A percentile compares a stretch with the other conserved stretches of the same genome.
phyloP scores from a whole-genome alignment of 2,113 vertebrate species.

The Hemicordylus capensis region DNA sequence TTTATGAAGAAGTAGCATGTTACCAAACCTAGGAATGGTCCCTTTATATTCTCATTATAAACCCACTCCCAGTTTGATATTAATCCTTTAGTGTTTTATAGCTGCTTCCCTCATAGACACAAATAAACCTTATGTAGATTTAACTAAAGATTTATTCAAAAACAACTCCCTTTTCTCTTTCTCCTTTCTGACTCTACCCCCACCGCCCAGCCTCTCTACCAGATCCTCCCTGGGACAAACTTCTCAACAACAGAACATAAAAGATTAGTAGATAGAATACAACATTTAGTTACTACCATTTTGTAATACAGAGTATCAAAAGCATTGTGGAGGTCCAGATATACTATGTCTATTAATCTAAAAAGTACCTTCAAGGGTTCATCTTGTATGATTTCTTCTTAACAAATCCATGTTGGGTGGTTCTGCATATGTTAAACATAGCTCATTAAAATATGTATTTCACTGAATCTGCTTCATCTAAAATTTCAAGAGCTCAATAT shows the following conservation, averaged over 20 bases:
- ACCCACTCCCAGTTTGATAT: background rate
- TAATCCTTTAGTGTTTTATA: too few relatives aligned
- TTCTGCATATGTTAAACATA: background rate
- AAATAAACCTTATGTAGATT: too few relatives aligned
- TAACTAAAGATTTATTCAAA: too few relatives aligned
- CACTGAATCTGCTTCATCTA: conserved; percentile 5
- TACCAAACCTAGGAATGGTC: background rate
- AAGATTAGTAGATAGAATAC: too few relatives aligned
- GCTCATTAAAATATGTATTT: background rate
- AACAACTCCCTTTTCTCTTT: too few relatives aligned
- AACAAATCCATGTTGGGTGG: background rate
- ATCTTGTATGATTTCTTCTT: background rate
- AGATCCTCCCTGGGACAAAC: too few relatives aligned
- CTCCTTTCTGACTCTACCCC: too few relatives aligned
- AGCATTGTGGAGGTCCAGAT: background rate
- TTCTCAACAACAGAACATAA: too few relatives aligned
- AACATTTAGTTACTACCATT: background rate
- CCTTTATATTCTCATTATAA: background rate
- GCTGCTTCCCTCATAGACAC: too few relatives aligned
- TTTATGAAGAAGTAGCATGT: background rate
- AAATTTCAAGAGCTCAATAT: conserved; percentile 24
- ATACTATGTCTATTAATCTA: conserved; percentile 7
- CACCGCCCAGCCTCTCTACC: too few relatives aligned
- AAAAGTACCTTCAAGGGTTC: background rate
- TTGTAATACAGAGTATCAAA: background rate